Evolutionary conservation across 2,797 vertebrate genomes (phyloP), one percentile per base, ranked within the genome.

Genomic region (Bovichtus variegatus): DNA sequence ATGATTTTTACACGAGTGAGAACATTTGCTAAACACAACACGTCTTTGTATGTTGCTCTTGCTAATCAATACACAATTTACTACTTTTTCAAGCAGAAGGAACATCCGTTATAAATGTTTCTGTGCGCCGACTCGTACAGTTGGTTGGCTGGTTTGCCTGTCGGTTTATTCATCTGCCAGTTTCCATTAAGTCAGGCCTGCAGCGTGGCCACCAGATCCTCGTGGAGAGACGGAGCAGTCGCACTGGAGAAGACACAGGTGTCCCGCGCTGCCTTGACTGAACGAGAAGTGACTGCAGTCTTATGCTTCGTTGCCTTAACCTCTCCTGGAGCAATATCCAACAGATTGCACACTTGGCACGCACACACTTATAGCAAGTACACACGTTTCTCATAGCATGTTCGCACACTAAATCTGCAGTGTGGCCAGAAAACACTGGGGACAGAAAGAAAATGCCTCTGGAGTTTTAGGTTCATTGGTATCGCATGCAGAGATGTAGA

Each of bases 231-330:
- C 4, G 27, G 63, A 72, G 47, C 59, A 49, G 40, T 47, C 9
- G 25, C 23, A 40, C 71, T 76, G 71, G 75, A 86, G 84, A 80
- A 72, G 70, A 83, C 87, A 83, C 86, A 91, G 91, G 88, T 89
- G 83, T 86, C 74, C 72, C 1, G 13, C 27, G 0, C 49, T 65
- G 68, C 72, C 76, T 72, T 84, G 84, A 88, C 69, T 84, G 75
- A 91, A 91, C 76, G 57, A 63, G 80, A 89, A 90, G 86, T 93
- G 91, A 93, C 90, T 87, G 76, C 71, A 77, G 75, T 87, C 83
- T 86, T 82, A 85, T 84, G 91, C 91, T 88, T 78, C 64, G 15
- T 54, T 89, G 84, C 80, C 43, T 81, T 36, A n/a, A 74, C 72
- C 72, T 82, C 78, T 88, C 89, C 82, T 81, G 64, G 62, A 85